Evolutionary conservation across 1,140 invertebrate species (phyloP).

Genomic region (Zaprionus kolodkinae): DNA sequence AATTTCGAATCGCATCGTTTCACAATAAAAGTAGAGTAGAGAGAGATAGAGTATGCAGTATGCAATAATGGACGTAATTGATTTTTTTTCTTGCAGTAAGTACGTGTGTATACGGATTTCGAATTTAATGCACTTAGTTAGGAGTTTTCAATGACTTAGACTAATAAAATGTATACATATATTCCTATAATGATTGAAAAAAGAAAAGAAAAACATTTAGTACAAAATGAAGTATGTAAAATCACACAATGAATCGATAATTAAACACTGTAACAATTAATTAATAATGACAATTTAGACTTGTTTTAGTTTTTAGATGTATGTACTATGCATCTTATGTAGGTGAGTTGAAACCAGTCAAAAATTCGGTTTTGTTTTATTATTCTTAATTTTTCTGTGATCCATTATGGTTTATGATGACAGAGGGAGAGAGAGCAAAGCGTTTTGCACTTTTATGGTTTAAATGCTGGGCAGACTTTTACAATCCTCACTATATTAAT

Average conservation of each 20-base stretch:
- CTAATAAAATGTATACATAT: constrained; percentile 80
- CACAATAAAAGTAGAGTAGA: constrained; percentile 34
- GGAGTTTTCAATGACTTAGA: constrained; percentile 53
- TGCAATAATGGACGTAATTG: constrained; percentile 69
- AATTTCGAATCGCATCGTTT: constrained; percentile 47
- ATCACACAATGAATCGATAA: constrained; percentile 30
- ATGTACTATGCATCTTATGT: constrained; percentile 27
- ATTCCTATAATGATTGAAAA: constrained; percentile 75
- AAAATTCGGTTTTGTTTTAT: constrained; percentile 16
- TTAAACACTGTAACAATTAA: constrained; percentile 46
- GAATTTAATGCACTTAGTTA: constrained; percentile 80
- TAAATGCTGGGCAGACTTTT: constrained; percentile 74
- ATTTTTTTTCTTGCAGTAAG: constrained; percentile 23
- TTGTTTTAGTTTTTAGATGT: constrained; percentile 44
- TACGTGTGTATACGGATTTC: constrained; percentile 59
- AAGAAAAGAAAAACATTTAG: constrained; percentile 60
- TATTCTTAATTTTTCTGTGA: background rate
- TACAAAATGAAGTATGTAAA: constrained; percentile 62
- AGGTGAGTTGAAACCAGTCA: constrained; percentile 46
- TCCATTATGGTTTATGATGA: constrained; percentile 15
- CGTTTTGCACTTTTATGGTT: constrained; percentile 58
- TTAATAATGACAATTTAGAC: constrained; percentile 48
- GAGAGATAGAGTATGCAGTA: constrained; percentile 14
- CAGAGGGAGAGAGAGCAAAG: constrained; percentile 59
- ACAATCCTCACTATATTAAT: constrained; percentile 27